phyloP scores from a whole-genome alignment of 1,140 invertebrate species.

The Penaeus japonicus region DNA sequence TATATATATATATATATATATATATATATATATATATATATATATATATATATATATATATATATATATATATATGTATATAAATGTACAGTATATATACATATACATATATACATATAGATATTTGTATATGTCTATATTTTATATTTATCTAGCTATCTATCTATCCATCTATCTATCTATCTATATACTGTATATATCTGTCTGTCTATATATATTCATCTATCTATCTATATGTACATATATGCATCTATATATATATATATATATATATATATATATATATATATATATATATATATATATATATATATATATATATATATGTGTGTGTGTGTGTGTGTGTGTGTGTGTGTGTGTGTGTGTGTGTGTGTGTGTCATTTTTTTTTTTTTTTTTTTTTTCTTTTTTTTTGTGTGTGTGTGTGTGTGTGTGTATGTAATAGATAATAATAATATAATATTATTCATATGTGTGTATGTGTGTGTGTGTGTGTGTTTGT shows the following conservation, averaged over 20 bases:
- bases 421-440: too few species aligned
- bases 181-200: neutral
- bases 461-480: too few species aligned
- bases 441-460: too few species aligned
- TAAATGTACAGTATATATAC: neutral
- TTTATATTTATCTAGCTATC: neutral
- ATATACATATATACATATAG: constrained; percentile 5
- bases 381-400: neutral
- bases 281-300: constrained; percentile 8
- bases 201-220: neutral
- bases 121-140: too few species aligned
- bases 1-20: too few species aligned
- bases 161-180: neutral
- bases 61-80: too few species aligned
- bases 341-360: neutral
- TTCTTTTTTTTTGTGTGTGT: too few species aligned
- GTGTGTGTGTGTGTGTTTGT: too few species aligned
- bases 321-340: neutral
- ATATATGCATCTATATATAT: neutral
- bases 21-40: too few species aligned
- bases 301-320: constrained; percentile 13
- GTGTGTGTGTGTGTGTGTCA: neutral
- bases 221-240: neutral
- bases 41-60: too few species aligned
- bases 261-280: constrained; percentile 3